A percentile compares a stretch with the other conserved stretches of the same genome.
phyloP scores from a whole-genome alignment of 2,797 vertebrate species.

The Thalassophryne amazonica region DNA sequence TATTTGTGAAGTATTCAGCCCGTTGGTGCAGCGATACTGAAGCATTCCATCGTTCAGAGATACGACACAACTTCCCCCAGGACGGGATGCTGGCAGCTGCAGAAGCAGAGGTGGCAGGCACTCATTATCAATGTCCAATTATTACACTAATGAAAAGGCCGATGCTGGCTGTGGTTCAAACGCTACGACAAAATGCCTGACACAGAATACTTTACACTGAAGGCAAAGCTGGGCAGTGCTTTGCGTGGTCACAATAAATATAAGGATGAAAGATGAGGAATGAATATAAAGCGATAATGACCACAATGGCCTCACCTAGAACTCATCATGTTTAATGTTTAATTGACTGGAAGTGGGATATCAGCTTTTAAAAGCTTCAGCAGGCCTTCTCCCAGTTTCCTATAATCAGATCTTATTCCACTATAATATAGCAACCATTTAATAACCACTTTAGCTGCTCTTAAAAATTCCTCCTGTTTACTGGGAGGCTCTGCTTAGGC shows the following conservation, averaged over 20 bases:
- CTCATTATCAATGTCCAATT: slow-evolving; percentile 66
- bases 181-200: slow-evolving; percentile 22
- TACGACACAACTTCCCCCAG: slow-evolving; percentile 28
- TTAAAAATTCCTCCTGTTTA: slow-evolving; percentile 77
- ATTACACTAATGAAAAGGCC: slow-evolving; percentile 46
- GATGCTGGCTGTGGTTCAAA: slow-evolving; percentile 45
- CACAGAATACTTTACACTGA: slow-evolving; percentile 36
- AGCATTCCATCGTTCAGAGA: slow-evolving; percentile 30
- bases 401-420: slow-evolving; percentile 76
- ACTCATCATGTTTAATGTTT: slow-evolving; percentile 45
- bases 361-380: slow-evolving; percentile 35
- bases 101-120: slow-evolving; percentile 60
- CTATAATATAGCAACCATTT: slow-evolving; percentile 71
- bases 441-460: slow-evolving; percentile 75
- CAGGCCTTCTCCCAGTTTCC: slow-evolving; percentile 36
- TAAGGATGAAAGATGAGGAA: slow-evolving; percentile 46
- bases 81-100: slow-evolving; percentile 40
- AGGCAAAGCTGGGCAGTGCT: slow-evolving; percentile 25
- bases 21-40: slow-evolving; percentile 16
- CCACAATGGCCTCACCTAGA: slow-evolving; percentile 24
- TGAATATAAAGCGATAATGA: slow-evolving; percentile 35
- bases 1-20: slow-evolving; percentile 43
- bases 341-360: slow-evolving; percentile 63
- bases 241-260: slow-evolving; percentile 18
- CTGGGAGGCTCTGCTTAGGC: slow-evolving; percentile 45